phyloP scores from a whole-genome alignment of 2,797 vertebrate genomes.

The Hypotaenidia philippensis region DNA sequence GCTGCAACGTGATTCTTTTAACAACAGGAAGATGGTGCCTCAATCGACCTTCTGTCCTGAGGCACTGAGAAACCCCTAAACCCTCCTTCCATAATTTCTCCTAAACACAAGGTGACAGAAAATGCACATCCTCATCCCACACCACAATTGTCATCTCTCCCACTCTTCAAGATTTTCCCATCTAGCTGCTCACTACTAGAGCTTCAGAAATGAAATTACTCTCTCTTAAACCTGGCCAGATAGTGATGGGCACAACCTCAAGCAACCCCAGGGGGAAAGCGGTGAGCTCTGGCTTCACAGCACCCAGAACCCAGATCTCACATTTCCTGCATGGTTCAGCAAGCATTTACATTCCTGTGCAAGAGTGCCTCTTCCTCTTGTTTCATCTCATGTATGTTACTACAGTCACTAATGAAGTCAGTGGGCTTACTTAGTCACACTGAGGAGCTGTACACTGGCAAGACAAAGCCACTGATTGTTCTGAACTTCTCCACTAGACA shows the following conservation, averaged over 20 bases:
- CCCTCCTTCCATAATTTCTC: background rate
- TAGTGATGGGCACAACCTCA: background rate
- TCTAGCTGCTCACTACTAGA: background rate
- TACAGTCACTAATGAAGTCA: background rate
- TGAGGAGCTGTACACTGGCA: background rate
- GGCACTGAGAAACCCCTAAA: background rate
- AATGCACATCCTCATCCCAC: background rate
- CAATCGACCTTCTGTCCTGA: background rate
- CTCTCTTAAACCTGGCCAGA: background rate
- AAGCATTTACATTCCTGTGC: background rate
- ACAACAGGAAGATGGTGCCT: background rate
- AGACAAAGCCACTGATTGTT: background rate
- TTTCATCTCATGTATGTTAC: background rate
- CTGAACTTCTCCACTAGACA: background rate
- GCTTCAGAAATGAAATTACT: background rate
- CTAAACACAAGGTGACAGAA: background rate
- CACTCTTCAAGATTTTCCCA: background rate
- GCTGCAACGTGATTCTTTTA: background rate
- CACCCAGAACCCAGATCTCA: background rate
- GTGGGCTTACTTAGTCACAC: accelerated
- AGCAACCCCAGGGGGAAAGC: accelerated
- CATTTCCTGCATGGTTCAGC: background rate
- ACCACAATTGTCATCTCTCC: background rate
- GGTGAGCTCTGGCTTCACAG: background rate
- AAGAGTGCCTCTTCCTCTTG: background rate